These are phyloP conservation scores for Ceraclea dissimilis DNA, from an alignment of 2,888 invertebrate species.

Conservation along the genomic window DNA sequence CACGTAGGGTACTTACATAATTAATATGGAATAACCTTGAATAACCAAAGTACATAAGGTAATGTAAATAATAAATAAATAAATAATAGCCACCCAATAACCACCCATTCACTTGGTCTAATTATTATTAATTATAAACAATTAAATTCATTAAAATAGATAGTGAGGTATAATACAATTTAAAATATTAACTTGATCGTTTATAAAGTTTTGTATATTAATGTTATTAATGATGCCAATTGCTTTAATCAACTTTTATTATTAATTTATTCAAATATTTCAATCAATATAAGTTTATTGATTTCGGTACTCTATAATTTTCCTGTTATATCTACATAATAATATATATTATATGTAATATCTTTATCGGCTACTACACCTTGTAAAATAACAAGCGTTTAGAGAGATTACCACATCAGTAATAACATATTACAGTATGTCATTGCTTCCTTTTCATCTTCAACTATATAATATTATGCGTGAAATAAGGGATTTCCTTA, in stretches of 20 bases:
- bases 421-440: too few relatives aligned
- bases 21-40: not conserved
- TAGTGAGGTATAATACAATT: not conserved
- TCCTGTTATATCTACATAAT: not conserved
- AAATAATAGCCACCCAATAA: too few relatives aligned
- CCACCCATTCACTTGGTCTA: not conserved
- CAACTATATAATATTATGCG: too few relatives aligned
- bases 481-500: too few relatives aligned
- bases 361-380: too few relatives aligned
- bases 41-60: too few relatives aligned
- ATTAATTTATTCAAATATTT: slow-evolving; percentile 2
- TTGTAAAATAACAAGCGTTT: too few relatives aligned
- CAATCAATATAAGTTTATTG: not conserved
- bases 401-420: too few relatives aligned
- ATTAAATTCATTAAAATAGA: not conserved
- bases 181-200: not conserved
- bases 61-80: not conserved
- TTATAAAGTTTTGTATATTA: not conserved
- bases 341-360: too few relatives aligned
- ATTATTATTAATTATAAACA: not conserved
- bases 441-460: too few relatives aligned
- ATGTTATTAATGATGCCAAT: slow-evolving; percentile 1
- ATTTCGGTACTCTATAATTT: not conserved
- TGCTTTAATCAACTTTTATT: not conserved
- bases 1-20: not conserved